These are phyloP conservation scores for Saguinus imperator DNA, from an alignment of 2,113 vertebrate species.

Conservation along the genomic window DNA sequence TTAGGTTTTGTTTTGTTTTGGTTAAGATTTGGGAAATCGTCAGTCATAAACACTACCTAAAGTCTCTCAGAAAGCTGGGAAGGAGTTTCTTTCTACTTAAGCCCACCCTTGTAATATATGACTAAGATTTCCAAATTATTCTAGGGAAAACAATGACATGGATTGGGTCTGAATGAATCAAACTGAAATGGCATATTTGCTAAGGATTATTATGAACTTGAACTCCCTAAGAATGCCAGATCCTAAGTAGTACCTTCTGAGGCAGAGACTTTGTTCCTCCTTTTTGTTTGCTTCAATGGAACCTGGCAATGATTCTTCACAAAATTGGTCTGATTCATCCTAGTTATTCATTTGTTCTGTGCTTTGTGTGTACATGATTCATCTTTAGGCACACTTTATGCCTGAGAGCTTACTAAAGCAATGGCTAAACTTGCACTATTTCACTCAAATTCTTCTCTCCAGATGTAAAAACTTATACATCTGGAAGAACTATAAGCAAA, in stretches of 20 bases:
- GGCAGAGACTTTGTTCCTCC: neutral
- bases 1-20: neutral
- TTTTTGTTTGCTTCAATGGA: neutral
- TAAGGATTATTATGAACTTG: neutral
- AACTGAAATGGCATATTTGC: neutral
- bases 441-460: neutral
- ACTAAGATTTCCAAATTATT: neutral
- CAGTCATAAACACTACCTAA: neutral
- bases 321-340: slow-evolving; percentile 63
- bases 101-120: neutral
- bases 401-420: neutral
- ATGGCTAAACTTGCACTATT: neutral
- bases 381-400: slow-evolving; percentile 38
- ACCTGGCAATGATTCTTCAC: slow-evolving; percentile 4
- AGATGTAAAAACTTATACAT: neutral
- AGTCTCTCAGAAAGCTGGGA: neutral
- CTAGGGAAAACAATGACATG: neutral
- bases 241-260: neutral
- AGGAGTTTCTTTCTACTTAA: neutral
- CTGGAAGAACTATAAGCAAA: neutral
- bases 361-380: neutral
- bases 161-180: neutral
- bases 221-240: neutral
- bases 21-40: neutral
- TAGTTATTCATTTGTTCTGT: slow-evolving; percentile 9